phyloP scores from a whole-genome alignment of 2,888 invertebrate genomes.

The Steromphala cineraria region DNA sequence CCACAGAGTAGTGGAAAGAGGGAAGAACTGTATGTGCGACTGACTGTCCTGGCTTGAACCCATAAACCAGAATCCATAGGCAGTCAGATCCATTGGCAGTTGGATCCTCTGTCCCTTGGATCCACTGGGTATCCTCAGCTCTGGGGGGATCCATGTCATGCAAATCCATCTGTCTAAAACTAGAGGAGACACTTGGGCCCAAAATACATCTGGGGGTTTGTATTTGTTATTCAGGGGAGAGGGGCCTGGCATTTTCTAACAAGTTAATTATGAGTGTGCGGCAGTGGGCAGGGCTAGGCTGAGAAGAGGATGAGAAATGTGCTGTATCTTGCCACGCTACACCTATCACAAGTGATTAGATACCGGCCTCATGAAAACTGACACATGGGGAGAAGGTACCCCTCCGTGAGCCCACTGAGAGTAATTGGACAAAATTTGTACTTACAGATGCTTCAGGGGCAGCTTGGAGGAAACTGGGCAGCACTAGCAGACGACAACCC shows the following conservation, averaged over 20 bases:
- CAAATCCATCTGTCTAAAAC: neutral
- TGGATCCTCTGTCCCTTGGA: no score
- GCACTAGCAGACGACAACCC: neutral
- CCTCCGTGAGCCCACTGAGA: neutral
- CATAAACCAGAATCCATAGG: neutral
- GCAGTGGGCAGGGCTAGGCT: neutral
- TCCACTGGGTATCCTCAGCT: no score
- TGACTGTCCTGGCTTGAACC: neutral
- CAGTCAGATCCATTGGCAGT: no score
- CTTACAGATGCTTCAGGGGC: neutral
- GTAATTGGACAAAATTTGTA: slow-evolving; percentile 10
- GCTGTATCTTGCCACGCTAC: neutral
- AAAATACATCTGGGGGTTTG: neutral
- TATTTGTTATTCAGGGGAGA: neutral
- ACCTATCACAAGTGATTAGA: slow-evolving; percentile 8
- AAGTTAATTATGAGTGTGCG: slow-evolving; percentile 3
- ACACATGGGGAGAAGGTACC: neutral
- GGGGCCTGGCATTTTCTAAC: neutral
- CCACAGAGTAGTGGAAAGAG: neutral
- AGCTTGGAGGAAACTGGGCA: neutral
- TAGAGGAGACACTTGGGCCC: neutral
- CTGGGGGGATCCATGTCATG: neutral
- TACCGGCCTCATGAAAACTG: neutral
- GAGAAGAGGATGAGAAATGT: neutral
- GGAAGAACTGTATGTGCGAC: neutral